Evolutionary conservation across 2,113 vertebrate species (phyloP).

Genomic region (Nycticryphes semicollaris): DNA sequence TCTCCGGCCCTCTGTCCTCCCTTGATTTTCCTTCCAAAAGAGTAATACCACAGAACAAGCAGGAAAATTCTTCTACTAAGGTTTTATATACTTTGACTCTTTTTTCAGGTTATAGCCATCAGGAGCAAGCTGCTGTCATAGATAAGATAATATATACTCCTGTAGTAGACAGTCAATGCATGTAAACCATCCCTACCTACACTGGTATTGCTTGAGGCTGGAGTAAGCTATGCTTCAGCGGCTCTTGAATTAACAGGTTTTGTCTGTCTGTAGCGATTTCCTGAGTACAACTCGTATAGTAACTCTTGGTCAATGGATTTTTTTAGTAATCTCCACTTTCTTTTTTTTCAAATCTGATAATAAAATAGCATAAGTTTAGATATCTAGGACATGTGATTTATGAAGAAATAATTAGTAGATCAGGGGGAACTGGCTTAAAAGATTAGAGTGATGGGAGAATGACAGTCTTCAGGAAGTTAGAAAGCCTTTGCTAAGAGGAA

Average conservation of each 20-base stretch:
- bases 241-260: conserved; percentile 57
- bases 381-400: background rate
- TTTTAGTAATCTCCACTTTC: background rate
- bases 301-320: background rate
- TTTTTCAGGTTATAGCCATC: conserved; percentile 45
- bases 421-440: background rate
- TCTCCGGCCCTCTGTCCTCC: background rate
- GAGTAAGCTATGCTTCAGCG: conserved; percentile 51
- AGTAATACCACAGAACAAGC: background rate
- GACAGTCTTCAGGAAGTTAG: background rate
- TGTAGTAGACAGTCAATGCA: background rate
- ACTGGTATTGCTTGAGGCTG: conserved; percentile 50
- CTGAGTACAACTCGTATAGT: background rate
- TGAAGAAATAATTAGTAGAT: background rate
- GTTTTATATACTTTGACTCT: conserved; percentile 18
- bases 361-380: background rate
- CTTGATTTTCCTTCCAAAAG: background rate
- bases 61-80: conserved; percentile 24
- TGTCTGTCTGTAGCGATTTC: conserved; percentile 46
- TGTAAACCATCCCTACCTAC: conserved; percentile 52
- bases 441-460: background rate
- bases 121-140: conserved; percentile 56
- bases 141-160: conserved; percentile 55
- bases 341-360: background rate
- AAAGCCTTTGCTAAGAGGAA: background rate